These are phyloP conservation scores for Bombus waltoni DNA, from an alignment of 1,140 invertebrate species.

Conservation along the genomic window DNA sequence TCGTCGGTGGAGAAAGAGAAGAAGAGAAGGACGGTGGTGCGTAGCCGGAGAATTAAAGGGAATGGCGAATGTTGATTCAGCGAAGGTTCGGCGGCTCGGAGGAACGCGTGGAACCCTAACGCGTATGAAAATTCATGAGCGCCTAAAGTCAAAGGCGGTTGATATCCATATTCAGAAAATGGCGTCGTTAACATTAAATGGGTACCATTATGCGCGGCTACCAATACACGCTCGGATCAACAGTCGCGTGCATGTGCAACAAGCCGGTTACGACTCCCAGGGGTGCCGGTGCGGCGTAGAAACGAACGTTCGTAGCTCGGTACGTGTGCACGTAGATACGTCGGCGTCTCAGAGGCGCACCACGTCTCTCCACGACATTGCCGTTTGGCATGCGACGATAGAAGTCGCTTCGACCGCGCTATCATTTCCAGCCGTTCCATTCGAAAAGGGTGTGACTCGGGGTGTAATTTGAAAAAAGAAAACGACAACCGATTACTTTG, in stretches of 20 bases:
- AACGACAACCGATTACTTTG: slow-evolving; percentile 70
- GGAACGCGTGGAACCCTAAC: slow-evolving; percentile 43
- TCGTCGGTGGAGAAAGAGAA: background rate
- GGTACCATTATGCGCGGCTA: slow-evolving; percentile 77
- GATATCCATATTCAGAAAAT: slow-evolving; percentile 82
- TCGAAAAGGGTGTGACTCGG: slow-evolving; percentile 77
- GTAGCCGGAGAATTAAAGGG: slow-evolving; percentile 49
- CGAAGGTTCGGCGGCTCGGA: slow-evolving; percentile 40
- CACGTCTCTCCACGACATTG: slow-evolving; percentile 68
- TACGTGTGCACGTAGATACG: background rate
- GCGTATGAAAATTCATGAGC: slow-evolving; percentile 81
- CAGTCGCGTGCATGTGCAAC: slow-evolving; percentile 42
- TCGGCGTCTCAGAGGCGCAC: slow-evolving; percentile 40
- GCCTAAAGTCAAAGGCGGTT: slow-evolving; percentile 74
- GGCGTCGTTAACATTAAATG: slow-evolving; percentile 82
- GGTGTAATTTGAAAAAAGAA: slow-evolving; percentile 71
- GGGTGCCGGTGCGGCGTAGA: slow-evolving; percentile 22
- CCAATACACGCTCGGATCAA: slow-evolving; percentile 35
- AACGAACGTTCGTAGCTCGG: slow-evolving; percentile 8
- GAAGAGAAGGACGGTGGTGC: background rate
- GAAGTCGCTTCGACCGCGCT: slow-evolving; percentile 69
- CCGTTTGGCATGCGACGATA: slow-evolving; percentile 79
- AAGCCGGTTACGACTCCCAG: slow-evolving; percentile 52
- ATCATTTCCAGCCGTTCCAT: slow-evolving; percentile 79
- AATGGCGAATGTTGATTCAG: slow-evolving; percentile 58